phyloP scores from a whole-genome alignment of 2,888 invertebrate species.

The Chironomus tentans region DNA sequence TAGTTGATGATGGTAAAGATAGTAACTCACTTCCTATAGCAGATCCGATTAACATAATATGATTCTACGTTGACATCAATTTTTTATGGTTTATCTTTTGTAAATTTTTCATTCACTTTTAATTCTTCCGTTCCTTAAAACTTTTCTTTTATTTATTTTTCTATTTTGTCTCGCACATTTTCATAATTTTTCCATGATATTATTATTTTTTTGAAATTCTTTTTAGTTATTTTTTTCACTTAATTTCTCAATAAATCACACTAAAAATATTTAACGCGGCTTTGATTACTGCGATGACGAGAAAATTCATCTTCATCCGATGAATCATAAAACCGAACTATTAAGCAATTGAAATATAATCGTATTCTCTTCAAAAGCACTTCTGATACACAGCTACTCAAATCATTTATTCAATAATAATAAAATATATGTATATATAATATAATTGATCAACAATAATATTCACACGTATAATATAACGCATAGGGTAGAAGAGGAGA shows the following conservation, averaged over 20 bases:
- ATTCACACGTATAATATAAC: neutral
- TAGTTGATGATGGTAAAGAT: slow-evolving; percentile 34
- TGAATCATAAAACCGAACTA: slow-evolving; percentile 16
- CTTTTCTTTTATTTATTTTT: neutral
- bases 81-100: neutral
- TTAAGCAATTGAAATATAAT: neutral
- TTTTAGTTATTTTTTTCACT: slow-evolving; percentile 1
- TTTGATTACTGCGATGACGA: neutral
- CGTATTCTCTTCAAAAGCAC: neutral
- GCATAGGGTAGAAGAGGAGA: neutral
- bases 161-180: no score
- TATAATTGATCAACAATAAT: slow-evolving; percentile 18
- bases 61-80: slow-evolving; percentile 27
- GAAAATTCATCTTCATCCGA: slow-evolving; percentile 2
- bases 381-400: neutral
- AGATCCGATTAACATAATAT: slow-evolving; percentile 36
- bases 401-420: neutral
- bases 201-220: neutral
- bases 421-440: neutral
- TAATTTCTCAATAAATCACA: slow-evolving; percentile 14
- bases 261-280: neutral
- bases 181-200: neutral
- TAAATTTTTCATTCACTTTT: neutral
- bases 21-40: slow-evolving; percentile 35
- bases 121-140: neutral